Conservation (phyloP, 2,888 invertebrate species). For the Eupithecia abbreviata region DNA sequence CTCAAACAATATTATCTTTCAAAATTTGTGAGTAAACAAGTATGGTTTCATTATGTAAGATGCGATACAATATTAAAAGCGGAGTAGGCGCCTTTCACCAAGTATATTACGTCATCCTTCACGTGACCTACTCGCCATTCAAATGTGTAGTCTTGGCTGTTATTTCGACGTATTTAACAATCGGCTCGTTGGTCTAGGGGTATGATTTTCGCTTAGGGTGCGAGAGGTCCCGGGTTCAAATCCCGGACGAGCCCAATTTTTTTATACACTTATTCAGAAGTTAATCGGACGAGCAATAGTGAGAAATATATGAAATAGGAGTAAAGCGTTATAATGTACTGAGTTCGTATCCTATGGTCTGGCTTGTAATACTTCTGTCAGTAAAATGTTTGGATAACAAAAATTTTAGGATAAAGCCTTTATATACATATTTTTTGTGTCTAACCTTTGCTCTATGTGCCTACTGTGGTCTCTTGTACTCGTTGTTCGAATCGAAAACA, state of each 20-base stretch:
- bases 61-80: background rate
- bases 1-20: no score
- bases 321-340: background rate
- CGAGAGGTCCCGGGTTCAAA: conserved; percentile 85
- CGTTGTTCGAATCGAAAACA: no score
- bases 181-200: conserved; percentile 84
- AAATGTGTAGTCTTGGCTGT: background rate
- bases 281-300: background rate
- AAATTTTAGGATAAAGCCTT: background rate
- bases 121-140: conserved; percentile 17
- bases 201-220: conserved; percentile 84
- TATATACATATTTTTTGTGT: background rate
- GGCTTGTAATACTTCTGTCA: no score
- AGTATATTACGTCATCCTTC: conserved; percentile 29
- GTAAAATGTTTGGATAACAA: background rate
- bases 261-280: conserved; percentile 22
- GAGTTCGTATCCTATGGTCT: background rate
- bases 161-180: conserved; percentile 34
- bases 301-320: background rate
- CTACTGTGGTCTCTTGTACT: no score
- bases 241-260: conserved; percentile 82
- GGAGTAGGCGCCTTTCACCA: conserved; percentile 50
- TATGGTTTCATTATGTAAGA: background rate
- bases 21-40: background rate
- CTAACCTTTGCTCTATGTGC: background rate